phyloP scores from a whole-genome alignment of 2,888 invertebrate species.

The Lacanobia wlatinum region DNA sequence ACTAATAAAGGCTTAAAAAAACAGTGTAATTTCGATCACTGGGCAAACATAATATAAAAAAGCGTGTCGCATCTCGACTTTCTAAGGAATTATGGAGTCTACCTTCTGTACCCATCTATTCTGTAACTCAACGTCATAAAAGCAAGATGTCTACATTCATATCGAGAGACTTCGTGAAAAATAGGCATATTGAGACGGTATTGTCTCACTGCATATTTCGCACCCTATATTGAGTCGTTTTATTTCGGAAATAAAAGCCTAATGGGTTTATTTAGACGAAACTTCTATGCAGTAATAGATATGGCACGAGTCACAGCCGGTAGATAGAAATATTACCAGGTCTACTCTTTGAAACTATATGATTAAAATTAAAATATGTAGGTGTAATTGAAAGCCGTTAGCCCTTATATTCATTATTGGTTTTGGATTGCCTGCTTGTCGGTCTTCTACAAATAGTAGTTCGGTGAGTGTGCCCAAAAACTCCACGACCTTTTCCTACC shows the following conservation, averaged over 20 bases:
- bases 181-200: constrained; percentile 61
- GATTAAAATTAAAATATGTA: background rate
- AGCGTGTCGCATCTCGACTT: background rate
- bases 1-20: no score
- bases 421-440: no score
- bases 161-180: constrained; percentile 66
- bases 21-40: no score
- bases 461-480: no score
- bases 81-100: background rate
- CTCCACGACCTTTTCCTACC: no score
- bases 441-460: no score
- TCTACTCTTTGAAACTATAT: background rate
- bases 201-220: constrained; percentile 52
- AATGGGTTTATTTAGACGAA: constrained; percentile 15
- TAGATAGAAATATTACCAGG: background rate
- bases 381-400: background rate
- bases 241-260: constrained; percentile 52
- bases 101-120: constrained; percentile 6
- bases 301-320: background rate
- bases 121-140: constrained; percentile 73
- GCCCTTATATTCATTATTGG: no score
- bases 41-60: background rate
- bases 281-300: background rate
- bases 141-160: constrained; percentile 82
- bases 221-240: constrained; percentile 47